phyloP scores from a whole-genome alignment of 1,140 invertebrate genomes.

The Drosophila punjabiensis region DNA sequence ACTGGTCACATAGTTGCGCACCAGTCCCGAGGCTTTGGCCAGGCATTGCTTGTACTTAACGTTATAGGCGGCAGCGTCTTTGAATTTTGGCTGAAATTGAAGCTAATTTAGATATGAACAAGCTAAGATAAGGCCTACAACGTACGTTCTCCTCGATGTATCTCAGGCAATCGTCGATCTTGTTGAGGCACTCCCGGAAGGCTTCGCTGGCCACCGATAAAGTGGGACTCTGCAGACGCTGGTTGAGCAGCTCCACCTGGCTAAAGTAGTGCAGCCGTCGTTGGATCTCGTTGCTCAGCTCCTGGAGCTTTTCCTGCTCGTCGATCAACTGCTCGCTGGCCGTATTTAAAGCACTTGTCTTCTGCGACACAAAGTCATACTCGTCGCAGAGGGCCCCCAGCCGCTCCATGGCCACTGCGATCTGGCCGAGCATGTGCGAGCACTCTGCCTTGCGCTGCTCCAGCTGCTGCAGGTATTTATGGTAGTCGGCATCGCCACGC shows the following conservation, averaged over 20 bases:
- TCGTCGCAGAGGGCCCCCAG: slow-evolving; percentile 90
- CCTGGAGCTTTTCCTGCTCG: slow-evolving; percentile 93
- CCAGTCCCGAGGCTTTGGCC: slow-evolving; percentile 91
- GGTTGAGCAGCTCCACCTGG: slow-evolving; percentile 92
- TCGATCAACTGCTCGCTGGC: slow-evolving; percentile 95
- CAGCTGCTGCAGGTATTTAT: slow-evolving; percentile 90
- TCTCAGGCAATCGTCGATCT: slow-evolving; percentile 94
- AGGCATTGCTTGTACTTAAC: slow-evolving; percentile 93
- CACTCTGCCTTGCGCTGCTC: slow-evolving; percentile 90
- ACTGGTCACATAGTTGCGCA: slow-evolving; percentile 91
- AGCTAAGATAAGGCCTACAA: slow-evolving; percentile 25
- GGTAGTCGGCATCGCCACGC: slow-evolving; percentile 81
- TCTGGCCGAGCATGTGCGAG: slow-evolving; percentile 89
- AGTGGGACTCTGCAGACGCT: slow-evolving; percentile 92
- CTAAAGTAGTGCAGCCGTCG: slow-evolving; percentile 94
- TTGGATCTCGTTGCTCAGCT: slow-evolving; percentile 92
- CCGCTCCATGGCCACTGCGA: slow-evolving; percentile 90
- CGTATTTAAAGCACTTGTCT: slow-evolving; percentile 95
- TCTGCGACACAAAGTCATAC: slow-evolving; percentile 94
- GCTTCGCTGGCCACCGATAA: slow-evolving; percentile 93
- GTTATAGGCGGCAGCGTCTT: slow-evolving; percentile 90
- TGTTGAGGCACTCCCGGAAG: slow-evolving; percentile 92
- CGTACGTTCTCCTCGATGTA: slow-evolving; percentile 94
- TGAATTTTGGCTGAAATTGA: slow-evolving; percentile 88
- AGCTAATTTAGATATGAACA: background rate